A percentile compares a stretch with the other conserved stretches of the same genome.
Evolutionary conservation across 37 sponge, comb jelly and placozoan genomes (phyloP).

Genomic region (Hexactinellida sp.): DNA sequence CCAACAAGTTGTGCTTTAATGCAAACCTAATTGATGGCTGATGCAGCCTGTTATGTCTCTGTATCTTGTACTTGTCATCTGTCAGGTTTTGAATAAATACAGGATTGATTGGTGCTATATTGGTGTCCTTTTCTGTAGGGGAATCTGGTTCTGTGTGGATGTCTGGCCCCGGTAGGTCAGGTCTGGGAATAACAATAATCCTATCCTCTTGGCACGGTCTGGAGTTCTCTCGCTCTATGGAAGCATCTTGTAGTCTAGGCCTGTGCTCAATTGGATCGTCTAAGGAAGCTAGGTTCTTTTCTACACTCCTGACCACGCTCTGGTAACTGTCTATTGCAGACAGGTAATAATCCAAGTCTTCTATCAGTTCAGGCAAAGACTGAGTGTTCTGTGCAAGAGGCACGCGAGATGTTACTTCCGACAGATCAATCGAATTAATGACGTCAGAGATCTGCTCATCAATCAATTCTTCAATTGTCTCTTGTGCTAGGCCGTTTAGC

Average conservation of each 20-base stretch:
- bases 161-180: background rate
- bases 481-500: conserved; percentile 20
- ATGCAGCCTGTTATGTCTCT: background rate
- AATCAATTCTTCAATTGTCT: conserved; percentile 78
- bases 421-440: background rate
- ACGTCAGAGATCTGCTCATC: conserved; percentile 79
- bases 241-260: background rate
- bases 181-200: background rate
- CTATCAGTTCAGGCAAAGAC: background rate
- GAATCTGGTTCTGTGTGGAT: background rate
- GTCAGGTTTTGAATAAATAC: background rate
- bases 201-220: background rate
- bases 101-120: background rate
- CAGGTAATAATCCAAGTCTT: conserved; percentile 1
- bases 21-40: background rate
- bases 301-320: background rate
- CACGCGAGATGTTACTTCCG: background rate
- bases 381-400: background rate
- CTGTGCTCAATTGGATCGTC: background rate
- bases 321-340: background rate
- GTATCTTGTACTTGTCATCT: conserved; percentile 1
- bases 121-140: background rate
- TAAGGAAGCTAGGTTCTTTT: background rate
- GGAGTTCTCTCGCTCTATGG: background rate
- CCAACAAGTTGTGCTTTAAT: background rate